Conservation (phyloP, 2,888 invertebrate species). For the Apamea crenata region DNA sequence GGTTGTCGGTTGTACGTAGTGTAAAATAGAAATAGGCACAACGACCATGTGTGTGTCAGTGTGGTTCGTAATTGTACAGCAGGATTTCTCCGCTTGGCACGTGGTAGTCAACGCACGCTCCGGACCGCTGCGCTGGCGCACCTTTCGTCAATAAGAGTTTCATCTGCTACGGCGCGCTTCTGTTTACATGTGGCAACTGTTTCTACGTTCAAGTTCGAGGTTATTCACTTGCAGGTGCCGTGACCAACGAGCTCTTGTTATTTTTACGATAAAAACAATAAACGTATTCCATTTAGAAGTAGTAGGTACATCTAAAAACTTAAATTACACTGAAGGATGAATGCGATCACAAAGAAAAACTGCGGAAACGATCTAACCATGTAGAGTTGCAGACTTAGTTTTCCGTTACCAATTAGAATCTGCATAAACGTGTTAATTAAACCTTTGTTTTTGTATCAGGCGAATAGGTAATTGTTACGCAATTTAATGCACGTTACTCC, state of each 20-base stretch:
- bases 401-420: slow-evolving; percentile 71
- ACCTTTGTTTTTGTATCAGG: slow-evolving; percentile 79
- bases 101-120: slow-evolving; percentile 77
- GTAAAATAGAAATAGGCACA: slow-evolving; percentile 67
- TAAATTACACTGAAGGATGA: slow-evolving; percentile 62
- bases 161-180: slow-evolving; percentile 79
- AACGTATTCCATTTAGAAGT: slow-evolving; percentile 27
- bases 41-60: slow-evolving; percentile 68
- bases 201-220: slow-evolving; percentile 87
- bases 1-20: slow-evolving; percentile 64
- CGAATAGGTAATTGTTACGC: slow-evolving; percentile 76
- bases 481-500: slow-evolving; percentile 70
- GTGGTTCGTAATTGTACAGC: slow-evolving; percentile 66
- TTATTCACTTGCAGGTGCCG: slow-evolving; percentile 75
- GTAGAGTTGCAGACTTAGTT: slow-evolving; percentile 59
- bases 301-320: slow-evolving; percentile 25
- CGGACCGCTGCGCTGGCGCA: slow-evolving; percentile 73
- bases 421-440: slow-evolving; percentile 71
- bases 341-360: slow-evolving; percentile 61
- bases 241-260: slow-evolving; percentile 53
- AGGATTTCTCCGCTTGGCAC: slow-evolving; percentile 81
- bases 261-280: slow-evolving; percentile 46
- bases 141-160: slow-evolving; percentile 82
- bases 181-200: slow-evolving; percentile 84
- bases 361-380: slow-evolving; percentile 62